Conservation (phyloP, 2,113 vertebrate genomes). For the Zosterops borbonicus region DNA sequence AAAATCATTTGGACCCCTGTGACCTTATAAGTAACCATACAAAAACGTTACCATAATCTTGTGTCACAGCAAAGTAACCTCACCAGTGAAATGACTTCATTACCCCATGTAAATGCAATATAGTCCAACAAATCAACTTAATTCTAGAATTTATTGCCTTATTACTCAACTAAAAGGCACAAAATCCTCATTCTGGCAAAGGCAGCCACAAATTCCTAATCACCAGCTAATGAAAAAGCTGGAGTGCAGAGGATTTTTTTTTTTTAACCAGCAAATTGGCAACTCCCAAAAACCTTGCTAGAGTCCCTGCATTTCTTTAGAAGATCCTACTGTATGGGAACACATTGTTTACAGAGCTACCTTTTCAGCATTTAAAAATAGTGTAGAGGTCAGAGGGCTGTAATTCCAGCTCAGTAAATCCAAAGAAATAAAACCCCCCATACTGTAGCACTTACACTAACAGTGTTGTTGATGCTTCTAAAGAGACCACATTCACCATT, state of each 20-base stretch:
- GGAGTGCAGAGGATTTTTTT: neutral
- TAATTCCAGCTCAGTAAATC: neutral
- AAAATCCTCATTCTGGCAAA: neutral
- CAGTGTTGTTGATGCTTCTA: neutral
- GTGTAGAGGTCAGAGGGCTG: neutral
- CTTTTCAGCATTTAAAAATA: neutral
- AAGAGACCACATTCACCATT: accelerated
- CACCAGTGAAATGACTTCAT: neutral
- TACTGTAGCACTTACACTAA: neutral
- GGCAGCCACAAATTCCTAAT: neutral
- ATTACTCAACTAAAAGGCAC: neutral
- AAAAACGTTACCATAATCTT: neutral
- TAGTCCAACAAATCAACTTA: neutral
- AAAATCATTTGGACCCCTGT: neutral
- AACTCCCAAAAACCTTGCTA: neutral
- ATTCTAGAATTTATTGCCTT: neutral
- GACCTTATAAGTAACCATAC: neutral
- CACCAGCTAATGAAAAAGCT: neutral
- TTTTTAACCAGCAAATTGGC: neutral
- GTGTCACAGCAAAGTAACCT: neutral
- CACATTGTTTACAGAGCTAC: neutral
- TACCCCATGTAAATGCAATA: neutral
- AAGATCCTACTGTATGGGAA: neutral
- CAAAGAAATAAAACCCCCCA: accelerated
- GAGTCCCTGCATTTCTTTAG: neutral